A percentile compares a stretch with the other conserved stretches of the same genome.
Conservation (phyloP, 2,797 vertebrate species). For the Micropoecilia bifurca region DNA sequence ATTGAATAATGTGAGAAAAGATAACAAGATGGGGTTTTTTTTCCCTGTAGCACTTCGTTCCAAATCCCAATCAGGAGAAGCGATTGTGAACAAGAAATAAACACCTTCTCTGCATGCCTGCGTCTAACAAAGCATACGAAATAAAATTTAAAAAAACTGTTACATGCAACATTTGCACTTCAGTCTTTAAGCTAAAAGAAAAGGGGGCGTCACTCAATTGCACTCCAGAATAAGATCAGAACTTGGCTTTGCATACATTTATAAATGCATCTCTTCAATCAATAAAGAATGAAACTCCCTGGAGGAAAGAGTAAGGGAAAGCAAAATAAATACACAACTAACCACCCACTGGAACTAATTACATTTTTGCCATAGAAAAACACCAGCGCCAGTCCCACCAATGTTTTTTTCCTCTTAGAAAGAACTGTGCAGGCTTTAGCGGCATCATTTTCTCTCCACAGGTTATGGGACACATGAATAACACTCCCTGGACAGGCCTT, state of each 20-base stretch:
- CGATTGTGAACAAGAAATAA: slow-evolving; percentile 29
- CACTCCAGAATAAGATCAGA: slow-evolving; percentile 27
- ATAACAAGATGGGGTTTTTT: neutral
- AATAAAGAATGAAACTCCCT: slow-evolving; percentile 48
- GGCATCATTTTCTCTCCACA: slow-evolving; percentile 47
- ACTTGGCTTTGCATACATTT: slow-evolving; percentile 11
- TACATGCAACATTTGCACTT: slow-evolving; percentile 7
- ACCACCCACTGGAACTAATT: slow-evolving; percentile 66
- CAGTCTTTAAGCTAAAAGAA: neutral
- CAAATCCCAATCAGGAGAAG: slow-evolving; percentile 42
- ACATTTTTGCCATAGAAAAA: slow-evolving; percentile 56
- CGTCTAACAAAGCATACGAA: slow-evolving; percentile 15
- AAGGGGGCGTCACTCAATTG: slow-evolving; percentile 1
- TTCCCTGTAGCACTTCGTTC: slow-evolving; percentile 11
- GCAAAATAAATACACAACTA: slow-evolving; percentile 48
- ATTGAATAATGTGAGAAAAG: slow-evolving; percentile 1
- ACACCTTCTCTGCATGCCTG: neutral
- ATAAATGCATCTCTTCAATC: slow-evolving; percentile 40
- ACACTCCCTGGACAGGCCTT: slow-evolving; percentile 42
- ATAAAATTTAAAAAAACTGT: neutral
- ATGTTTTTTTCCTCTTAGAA: slow-evolving; percentile 41
- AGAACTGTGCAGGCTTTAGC: slow-evolving; percentile 35
- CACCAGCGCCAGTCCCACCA: slow-evolving; percentile 47
- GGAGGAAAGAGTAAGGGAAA: slow-evolving; percentile 30
- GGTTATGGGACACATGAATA: slow-evolving; percentile 60